These are phyloP conservation scores for Gortyna flavago DNA, from an alignment of 2,888 invertebrate species.

Conservation along the genomic window DNA sequence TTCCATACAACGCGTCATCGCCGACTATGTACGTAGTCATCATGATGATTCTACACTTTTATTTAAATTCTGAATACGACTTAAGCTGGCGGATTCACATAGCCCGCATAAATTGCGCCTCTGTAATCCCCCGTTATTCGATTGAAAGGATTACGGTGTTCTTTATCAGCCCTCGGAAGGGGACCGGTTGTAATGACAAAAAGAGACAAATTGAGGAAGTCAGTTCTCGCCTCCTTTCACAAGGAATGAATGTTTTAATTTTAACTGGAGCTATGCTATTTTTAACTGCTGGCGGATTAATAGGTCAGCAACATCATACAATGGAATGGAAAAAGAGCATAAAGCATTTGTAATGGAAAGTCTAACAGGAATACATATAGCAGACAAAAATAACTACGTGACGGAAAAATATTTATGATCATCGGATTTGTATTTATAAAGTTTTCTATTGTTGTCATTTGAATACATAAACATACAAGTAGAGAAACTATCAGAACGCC, in stretches of 20 bases:
- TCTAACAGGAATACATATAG: conserved; percentile 9
- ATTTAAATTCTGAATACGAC: conserved; percentile 54
- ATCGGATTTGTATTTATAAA: conserved; percentile 26
- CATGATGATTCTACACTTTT: conserved; percentile 69
- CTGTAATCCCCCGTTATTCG: conserved; percentile 81
- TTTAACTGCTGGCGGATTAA: conserved; percentile 27
- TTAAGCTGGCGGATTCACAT: conserved; percentile 64
- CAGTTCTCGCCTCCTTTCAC: conserved; percentile 61
- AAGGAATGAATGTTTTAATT: conserved; percentile 50
- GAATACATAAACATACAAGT: conserved; percentile 6
- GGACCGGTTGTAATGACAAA: conserved; percentile 68
- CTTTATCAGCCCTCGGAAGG: conserved; percentile 80
- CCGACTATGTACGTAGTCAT: conserved; percentile 60
- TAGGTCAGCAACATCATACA: conserved; percentile 25
- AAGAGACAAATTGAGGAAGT: conserved; percentile 82
- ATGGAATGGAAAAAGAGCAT: conserved; percentile 14
- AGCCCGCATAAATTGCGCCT: conserved; percentile 77
- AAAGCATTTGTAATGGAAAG: conserved; percentile 21
- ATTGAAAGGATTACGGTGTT: conserved; percentile 85
- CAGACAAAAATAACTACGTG: conserved; percentile 16
- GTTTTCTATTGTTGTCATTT: conserved; percentile 38
- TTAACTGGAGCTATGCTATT: conserved; percentile 34
- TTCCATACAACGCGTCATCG: conserved; percentile 75
- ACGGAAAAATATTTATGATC: conserved; percentile 34
- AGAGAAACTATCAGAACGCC: not conserved